A percentile compares a stretch with the other conserved stretches of the same genome.
Evolutionary conservation across 1,140 invertebrate genomes (phyloP).

Genomic region (Penaeus indicus): DNA sequence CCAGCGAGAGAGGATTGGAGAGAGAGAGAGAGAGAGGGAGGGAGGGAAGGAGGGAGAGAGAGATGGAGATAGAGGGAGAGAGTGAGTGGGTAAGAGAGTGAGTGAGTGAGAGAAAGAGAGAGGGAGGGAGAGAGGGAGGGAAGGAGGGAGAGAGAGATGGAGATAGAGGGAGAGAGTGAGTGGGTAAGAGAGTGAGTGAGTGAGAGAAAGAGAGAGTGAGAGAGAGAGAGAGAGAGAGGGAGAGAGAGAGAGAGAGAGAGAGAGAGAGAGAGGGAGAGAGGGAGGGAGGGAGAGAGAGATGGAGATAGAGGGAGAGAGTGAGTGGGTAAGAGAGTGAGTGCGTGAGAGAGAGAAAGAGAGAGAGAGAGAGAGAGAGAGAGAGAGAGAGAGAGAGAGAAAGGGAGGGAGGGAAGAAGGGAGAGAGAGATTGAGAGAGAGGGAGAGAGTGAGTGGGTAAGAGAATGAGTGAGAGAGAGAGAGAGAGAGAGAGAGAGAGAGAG

Average conservation of each 20-base stretch:
- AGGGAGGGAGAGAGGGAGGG: no score
- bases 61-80: neutral
- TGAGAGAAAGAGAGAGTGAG: neutral
- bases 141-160: neutral
- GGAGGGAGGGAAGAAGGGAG: no score
- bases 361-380: neutral
- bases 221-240: no score
- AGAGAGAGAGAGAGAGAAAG: no score
- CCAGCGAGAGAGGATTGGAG: slow-evolving; percentile 42
- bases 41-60: neutral
- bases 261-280: no score
- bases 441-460: no score
- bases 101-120: no score
- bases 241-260: no score
- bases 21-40: neutral
- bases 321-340: slow-evolving; percentile 8
- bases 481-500: no score
- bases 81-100: no score
- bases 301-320: neutral
- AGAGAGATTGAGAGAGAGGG: neutral
- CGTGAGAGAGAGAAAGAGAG: no score
- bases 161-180: no score
- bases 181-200: neutral
- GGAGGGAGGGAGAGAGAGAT: neutral
- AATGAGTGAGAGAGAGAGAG: neutral